Base-by-base conservation (phyloP, 2,797 vertebrate genomes). In the Apodemus agrarius region DNA sequence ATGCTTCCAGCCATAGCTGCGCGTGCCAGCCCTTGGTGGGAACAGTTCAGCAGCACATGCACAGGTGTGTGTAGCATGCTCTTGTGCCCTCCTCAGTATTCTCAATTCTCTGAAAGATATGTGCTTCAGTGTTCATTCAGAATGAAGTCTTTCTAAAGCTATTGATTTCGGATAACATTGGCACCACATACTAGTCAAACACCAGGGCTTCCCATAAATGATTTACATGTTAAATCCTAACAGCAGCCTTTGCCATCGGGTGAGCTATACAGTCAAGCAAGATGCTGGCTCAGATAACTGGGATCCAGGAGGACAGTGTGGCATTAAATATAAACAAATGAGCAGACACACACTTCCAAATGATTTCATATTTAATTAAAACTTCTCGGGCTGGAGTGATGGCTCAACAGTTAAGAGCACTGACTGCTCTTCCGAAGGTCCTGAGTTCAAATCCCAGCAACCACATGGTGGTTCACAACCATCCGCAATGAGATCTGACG, bases 1-100 rank as follows among this genome's bases (percentile, higher is more conserved):
- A 95, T 26, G 57, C n/a, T 54, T 83, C 52, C 0, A 86, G 22
- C 14, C 63, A 24, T 40, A 96, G 22, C 67, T 98, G 98, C 93
- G 80, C 89, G 37, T 98, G 98, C 78, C 95, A 93, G 0, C 79
- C 95, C 0, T 14, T 1, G 0, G 0, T 78, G 34, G 94, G 76
- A 8, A 82, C 75, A 0, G 22, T 95, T 67, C 83, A 94, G 76
- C 97, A 67, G 76, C 89, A 0, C 11, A 16, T 97, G 29, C 75
- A 89, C 92, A 97, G 0, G 98, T 98, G 98, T 0, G 29, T 1
- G 0, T 12, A 9, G 1, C 1, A 0, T 16, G 19, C 0, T 3
- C 37, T 63, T 17, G 8, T 7, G 3, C 2, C 31, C 65, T 4
- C 31, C 17, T 22, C 14, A 10, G 1, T n/a, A 46, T 17, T 72